phyloP scores from a whole-genome alignment of 2,888 invertebrate genomes.

The Conistra vaccinii region DNA sequence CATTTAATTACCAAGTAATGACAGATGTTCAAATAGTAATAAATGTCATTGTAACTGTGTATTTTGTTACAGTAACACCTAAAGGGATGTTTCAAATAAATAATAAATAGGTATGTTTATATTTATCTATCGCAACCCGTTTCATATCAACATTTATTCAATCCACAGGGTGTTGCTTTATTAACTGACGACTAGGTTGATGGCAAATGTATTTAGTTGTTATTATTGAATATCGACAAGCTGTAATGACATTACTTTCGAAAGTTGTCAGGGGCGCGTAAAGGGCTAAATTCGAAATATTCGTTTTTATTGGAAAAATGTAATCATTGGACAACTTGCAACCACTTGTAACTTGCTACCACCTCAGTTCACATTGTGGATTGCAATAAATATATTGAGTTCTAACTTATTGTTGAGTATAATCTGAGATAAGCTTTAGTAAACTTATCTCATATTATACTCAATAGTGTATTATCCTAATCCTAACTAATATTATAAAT shows the following conservation, averaged over 20 bases:
- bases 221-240: constrained; percentile 15
- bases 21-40: not conserved
- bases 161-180: constrained; percentile 21
- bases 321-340: not conserved
- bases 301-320: not conserved
- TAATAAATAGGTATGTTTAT: constrained; percentile 2
- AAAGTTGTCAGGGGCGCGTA: not conserved
- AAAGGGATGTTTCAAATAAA: constrained; percentile 3
- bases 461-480: not conserved
- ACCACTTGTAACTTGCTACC: not conserved
- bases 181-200: constrained; percentile 23
- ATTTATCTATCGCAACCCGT: not conserved
- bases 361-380: not conserved
- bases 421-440: too few relatives aligned
- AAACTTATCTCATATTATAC: not conserved
- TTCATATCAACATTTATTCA: constrained; percentile 11
- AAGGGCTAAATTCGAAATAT: not conserved
- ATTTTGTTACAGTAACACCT: constrained; percentile 1
- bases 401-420: too few relatives aligned
- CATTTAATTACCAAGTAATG: not conserved
- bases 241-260: constrained; percentile 13
- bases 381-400: not conserved
- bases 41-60: not conserved
- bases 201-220: constrained; percentile 25
- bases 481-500: too few relatives aligned